Evolutionary conservation across 1,140 invertebrate genomes (phyloP).

Genomic region (Orchesella cincta): DNA sequence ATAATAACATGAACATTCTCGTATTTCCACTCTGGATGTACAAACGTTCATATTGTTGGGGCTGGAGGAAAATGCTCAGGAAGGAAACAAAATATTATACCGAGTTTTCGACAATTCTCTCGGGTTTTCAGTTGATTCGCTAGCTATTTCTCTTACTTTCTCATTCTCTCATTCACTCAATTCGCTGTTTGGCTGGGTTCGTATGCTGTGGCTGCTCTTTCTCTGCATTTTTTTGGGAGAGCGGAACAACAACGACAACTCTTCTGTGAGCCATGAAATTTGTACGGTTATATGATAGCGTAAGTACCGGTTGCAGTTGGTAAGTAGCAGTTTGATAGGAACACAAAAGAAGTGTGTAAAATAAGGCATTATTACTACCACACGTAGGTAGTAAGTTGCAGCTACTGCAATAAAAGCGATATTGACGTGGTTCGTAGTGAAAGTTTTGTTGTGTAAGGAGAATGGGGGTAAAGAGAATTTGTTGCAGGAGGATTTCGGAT

Average conservation of each 20-base stretch:
- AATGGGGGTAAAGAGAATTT: not conserved
- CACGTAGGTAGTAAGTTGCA: too few species aligned
- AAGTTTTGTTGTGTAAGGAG: not conserved
- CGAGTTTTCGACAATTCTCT: slow-evolving; percentile 23
- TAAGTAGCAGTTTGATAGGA: too few species aligned
- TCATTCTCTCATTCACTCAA: slow-evolving; percentile 7
- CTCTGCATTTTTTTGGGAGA: not conserved
- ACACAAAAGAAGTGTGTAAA: too few species aligned
- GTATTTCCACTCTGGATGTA: too few species aligned
- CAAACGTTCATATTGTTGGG: too few species aligned
- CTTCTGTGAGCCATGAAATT: too few species aligned
- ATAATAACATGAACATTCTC: too few species aligned
- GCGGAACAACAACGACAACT: too few species aligned
- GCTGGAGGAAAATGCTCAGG: not conserved
- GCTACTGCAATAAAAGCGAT: too few species aligned
- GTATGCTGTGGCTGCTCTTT: not conserved
- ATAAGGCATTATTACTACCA: too few species aligned
- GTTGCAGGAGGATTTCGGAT: slow-evolving; percentile 4
- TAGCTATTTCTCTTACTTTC: slow-evolving; percentile 15
- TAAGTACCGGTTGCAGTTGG: too few species aligned
- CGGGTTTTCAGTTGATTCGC: slow-evolving; percentile 21
- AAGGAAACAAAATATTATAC: slow-evolving; percentile 28
- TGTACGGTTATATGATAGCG: too few species aligned
- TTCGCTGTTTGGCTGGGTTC: not conserved
- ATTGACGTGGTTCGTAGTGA: not conserved